These are phyloP conservation scores for Oenanthe melanoleuca DNA, from an alignment of 2,113 vertebrate species.

Conservation along the genomic window DNA sequence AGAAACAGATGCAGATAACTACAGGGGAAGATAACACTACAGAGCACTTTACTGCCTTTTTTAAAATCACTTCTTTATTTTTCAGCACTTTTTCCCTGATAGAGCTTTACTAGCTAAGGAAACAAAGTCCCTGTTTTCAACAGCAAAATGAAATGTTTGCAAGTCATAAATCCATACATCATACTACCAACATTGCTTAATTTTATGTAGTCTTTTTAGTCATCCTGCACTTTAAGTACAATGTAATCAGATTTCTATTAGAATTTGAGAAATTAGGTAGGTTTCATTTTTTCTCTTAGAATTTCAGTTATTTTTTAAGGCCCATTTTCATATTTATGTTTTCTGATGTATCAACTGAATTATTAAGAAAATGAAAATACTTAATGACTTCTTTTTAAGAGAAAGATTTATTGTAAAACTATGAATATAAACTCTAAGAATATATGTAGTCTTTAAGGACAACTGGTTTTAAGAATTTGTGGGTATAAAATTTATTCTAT, in stretches of 20 bases:
- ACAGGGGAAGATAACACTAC: background rate
- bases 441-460: background rate
- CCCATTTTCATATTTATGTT: background rate
- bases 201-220: background rate
- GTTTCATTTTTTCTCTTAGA: background rate
- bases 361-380: background rate
- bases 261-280: background rate
- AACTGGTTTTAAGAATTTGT: background rate
- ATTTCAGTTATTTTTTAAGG: background rate
- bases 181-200: background rate
- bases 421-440: background rate
- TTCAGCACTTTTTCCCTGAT: background rate
- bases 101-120: background rate
- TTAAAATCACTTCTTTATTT: background rate
- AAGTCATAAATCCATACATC: background rate
- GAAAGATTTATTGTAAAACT: background rate
- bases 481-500: background rate
- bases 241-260: background rate
- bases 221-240: background rate
- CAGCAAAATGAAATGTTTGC: background rate
- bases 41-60: background rate
- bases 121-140: background rate
- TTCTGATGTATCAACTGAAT: background rate
- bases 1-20: background rate
- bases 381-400: background rate